phyloP scores from a whole-genome alignment of 2,888 invertebrate species.

The Phyto melanocephala region DNA sequence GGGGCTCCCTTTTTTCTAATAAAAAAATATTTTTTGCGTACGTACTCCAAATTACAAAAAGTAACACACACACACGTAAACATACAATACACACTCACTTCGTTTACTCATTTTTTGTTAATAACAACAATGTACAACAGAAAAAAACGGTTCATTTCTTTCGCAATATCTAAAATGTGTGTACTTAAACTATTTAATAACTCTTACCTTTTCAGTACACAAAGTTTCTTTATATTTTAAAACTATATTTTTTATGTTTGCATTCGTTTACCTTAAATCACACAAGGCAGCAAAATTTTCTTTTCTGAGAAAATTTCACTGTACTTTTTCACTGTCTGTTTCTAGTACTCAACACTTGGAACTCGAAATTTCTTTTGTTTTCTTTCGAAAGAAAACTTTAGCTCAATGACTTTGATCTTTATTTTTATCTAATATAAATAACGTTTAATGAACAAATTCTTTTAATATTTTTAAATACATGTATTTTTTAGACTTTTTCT shows the following conservation, averaged over 20 bases:
- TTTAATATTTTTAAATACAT: slow-evolving; percentile 10
- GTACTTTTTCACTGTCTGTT: slow-evolving; percentile 51
- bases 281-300: slow-evolving; percentile 53
- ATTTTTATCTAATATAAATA: slow-evolving; percentile 32
- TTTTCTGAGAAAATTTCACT: slow-evolving; percentile 62
- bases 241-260: slow-evolving; percentile 29
- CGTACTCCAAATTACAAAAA: slow-evolving; percentile 52
- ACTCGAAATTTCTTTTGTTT: slow-evolving; percentile 54
- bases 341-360: slow-evolving; percentile 32
- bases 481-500: slow-evolving; percentile 10
- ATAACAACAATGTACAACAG: slow-evolving; percentile 49
- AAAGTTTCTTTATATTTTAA: slow-evolving; percentile 9
- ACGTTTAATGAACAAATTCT: slow-evolving; percentile 24
- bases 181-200: not conserved
- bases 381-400: slow-evolving; percentile 4
- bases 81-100: slow-evolving; percentile 44
- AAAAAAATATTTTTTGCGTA: slow-evolving; percentile 57
- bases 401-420: slow-evolving; percentile 10
- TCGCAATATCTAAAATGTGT: slow-evolving; percentile 36
- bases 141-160: slow-evolving; percentile 50
- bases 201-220: slow-evolving; percentile 23
- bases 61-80: slow-evolving; percentile 23
- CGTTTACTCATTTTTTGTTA: slow-evolving; percentile 28
- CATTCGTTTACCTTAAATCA: slow-evolving; percentile 47
- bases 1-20: slow-evolving; percentile 23